Evolutionary conservation across 2,113 vertebrate genomes (phyloP).

Genomic region (Macrotis lagotis): DNA sequence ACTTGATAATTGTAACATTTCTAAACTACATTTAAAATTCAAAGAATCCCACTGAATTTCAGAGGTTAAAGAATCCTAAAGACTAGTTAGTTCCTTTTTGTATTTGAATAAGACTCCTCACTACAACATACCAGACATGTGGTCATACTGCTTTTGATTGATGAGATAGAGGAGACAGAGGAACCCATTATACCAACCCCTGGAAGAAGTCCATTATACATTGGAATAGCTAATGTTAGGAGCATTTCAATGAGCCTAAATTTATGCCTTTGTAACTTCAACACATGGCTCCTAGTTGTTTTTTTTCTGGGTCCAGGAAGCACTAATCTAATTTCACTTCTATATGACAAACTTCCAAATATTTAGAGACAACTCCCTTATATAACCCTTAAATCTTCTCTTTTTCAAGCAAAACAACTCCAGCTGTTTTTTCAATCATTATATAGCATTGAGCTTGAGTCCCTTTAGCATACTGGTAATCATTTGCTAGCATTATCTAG

Average conservation of each 20-base stretch:
- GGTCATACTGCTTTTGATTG: not conserved
- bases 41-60: not conserved
- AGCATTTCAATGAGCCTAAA: not conserved
- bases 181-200: not conserved
- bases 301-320: not conserved
- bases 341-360: not conserved
- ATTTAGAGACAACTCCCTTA: not conserved
- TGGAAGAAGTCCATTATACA: not conserved
- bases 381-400: not conserved
- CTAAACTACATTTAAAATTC: not conserved
- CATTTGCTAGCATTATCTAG: too few species aligned
- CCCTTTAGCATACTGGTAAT: too few species aligned
- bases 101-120: not conserved
- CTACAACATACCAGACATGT: not conserved
- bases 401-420: not conserved
- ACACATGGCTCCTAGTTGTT: not conserved
- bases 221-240: not conserved
- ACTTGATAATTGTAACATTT: not conserved
- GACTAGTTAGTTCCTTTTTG: not conserved
- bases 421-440: not conserved
- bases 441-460: not conserved
- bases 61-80: not conserved
- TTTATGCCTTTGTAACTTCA: not conserved
- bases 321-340: not conserved
- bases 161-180: not conserved